Evolutionary conservation across 2,113 vertebrate species (phyloP).

Genomic region (Nyctereutes procyonoides): DNA sequence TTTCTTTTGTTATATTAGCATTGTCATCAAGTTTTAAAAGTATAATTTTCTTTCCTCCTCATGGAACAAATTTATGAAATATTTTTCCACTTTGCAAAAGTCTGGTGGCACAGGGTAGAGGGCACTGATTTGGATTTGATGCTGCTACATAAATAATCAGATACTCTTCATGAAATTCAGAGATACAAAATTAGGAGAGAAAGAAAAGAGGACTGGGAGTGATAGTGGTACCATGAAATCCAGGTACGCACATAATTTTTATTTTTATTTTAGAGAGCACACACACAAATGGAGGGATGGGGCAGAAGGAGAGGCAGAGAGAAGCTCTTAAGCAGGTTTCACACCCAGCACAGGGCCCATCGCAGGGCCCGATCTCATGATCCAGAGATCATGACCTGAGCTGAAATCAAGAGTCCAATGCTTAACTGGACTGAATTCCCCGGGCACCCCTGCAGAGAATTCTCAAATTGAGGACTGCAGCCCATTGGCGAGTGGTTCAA

Average conservation of each 20-base stretch:
- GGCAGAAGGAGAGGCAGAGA: not conserved
- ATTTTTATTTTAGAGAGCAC: not conserved
- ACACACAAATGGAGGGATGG: not conserved
- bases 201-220: not conserved
- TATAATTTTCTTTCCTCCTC: not conserved
- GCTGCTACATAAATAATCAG: not conserved
- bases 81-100: not conserved
- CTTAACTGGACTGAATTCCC: not conserved
- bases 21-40: not conserved
- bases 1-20: not conserved
- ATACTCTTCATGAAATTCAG: not conserved
- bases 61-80: not conserved
- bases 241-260: too few species aligned
- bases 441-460: not conserved
- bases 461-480: not conserved
- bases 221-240: not conserved
- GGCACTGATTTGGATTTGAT: not conserved
- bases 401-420: not conserved
- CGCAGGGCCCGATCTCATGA: not conserved
- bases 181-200: not conserved
- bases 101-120: not conserved
- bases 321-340: not conserved
- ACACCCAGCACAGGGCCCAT: not conserved
- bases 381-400: not conserved
- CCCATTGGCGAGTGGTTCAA: not conserved